Base-by-base conservation (phyloP, 2,113 vertebrate genomes). In the Gambusia affinis region DNA sequence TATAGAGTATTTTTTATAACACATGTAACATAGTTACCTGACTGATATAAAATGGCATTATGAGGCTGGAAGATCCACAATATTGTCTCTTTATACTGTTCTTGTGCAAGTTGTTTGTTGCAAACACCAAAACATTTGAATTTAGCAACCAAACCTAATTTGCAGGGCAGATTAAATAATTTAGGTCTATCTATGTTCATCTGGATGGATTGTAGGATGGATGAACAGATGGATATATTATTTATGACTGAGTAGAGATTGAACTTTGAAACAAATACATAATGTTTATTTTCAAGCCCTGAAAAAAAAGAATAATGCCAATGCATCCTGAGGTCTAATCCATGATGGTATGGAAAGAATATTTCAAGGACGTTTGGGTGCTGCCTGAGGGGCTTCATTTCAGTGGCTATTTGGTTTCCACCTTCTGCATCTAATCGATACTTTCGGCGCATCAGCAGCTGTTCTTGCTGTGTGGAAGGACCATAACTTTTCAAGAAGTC, bases 401-500 rank as follows among this genome's bases (percentile, higher is more conserved):
- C 30, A 51, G 39, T 29, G 19, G n/a, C 54, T 54, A 54, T 83
- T 80, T 61, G 39, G 72, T 79, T 84, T 71, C 78, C 71, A 15
- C 30, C 8, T 12, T 72, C 75, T 80, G 68, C 10, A 1, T 27
- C 67, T 47, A 5, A 72, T 82, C 89, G 75, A 61, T 83, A 62
- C 39, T 22, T 57, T 67, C 70, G 76, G 71, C 72, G 27, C 28
- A 57, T 65, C 64, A 12, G 31, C 70, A 72, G 28, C 4, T 64
- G 62, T 39, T 30, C 65, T 72, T 5, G 3, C 10, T 75, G 44
- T 64, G 24, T 64, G 24, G 64, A 80, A 35, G 60, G 37, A 73
- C 39, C 33, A 54, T 19, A 57, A 86, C 80, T 69, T 84, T 81
- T 82, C 76, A 68, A 57, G 33, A 81, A 82, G 85, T 78, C 79